Percentiles rank a stretch among this genome's conserved stretches.
These are phyloP conservation scores for Hylyphantes graminicola DNA, from an alignment of 1,140 invertebrate genomes.

Conservation along the genomic window DNA sequence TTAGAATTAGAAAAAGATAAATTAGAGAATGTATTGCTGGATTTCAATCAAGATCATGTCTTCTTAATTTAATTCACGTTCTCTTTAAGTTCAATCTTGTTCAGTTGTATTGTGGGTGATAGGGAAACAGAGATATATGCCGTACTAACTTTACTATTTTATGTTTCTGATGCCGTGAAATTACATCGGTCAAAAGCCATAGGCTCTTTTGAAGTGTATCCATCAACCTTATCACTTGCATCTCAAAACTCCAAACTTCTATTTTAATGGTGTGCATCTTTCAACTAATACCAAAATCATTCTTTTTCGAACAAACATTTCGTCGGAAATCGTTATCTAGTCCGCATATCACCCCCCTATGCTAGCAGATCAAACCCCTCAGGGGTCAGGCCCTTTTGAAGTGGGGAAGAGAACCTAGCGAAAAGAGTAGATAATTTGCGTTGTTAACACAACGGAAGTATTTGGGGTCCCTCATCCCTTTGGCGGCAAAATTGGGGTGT, in stretches of 20 bases:
- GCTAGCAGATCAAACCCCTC: neutral
- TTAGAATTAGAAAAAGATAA: too few species aligned
- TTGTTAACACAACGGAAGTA: slow-evolving; percentile 44
- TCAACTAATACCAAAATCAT: slow-evolving; percentile 25
- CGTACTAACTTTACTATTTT: too few species aligned
- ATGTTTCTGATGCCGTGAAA: too few species aligned
- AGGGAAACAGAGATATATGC: too few species aligned
- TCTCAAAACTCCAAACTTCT: neutral
- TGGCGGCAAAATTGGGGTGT: neutral
- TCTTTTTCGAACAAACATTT: slow-evolving; percentile 41
- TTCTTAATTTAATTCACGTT: too few species aligned
- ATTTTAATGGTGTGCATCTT: slow-evolving; percentile 30
- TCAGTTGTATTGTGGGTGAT: too few species aligned
- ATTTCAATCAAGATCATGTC: too few species aligned
- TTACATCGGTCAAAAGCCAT: too few species aligned
- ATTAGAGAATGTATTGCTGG: too few species aligned
- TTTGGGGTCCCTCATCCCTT: neutral
- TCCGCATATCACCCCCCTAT: neutral
- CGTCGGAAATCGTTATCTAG: slow-evolving; percentile 47
- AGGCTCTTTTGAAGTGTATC: too few species aligned
- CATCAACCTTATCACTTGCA: too few species aligned
- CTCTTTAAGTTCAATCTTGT: too few species aligned
- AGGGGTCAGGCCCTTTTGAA: neutral
- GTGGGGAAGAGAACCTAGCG: neutral
- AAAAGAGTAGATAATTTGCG: slow-evolving; percentile 49